Evolutionary conservation across 2,888 invertebrate genomes (phyloP).

Genomic region (Anagyrus pseudococci): DNA sequence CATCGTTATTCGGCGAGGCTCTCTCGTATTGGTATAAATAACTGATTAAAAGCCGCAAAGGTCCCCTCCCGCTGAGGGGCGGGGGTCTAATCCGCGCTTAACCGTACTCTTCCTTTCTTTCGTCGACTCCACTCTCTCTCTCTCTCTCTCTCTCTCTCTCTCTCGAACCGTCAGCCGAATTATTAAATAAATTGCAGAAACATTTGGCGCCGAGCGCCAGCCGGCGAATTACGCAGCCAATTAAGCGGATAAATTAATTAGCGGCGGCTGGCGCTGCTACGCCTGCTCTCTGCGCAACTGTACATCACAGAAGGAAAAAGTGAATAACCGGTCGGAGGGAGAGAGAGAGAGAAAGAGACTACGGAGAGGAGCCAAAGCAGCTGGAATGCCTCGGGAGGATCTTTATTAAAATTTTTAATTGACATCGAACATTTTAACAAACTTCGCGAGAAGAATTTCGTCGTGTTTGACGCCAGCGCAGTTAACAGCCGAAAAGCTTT

Average conservation of each 20-base stretch:
- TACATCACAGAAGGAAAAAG: background rate
- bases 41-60: too few species aligned
- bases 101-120: background rate
- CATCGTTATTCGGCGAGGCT: too few species aligned
- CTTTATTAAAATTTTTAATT: constrained; percentile 28
- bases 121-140: background rate
- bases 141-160: background rate
- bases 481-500: too few species aligned
- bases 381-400: background rate
- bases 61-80: background rate
- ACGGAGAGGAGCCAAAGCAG: background rate
- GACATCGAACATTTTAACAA: constrained; percentile 5
- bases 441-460: background rate
- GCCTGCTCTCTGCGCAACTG: too few species aligned
- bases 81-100: constrained; percentile 10
- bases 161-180: too few species aligned
- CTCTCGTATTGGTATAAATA: too few species aligned
- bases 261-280: constrained; percentile 1
- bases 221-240: constrained; percentile 28
- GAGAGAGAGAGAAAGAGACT: background rate
- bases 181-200: constrained; percentile 30
- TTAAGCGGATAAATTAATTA: constrained; percentile 36
- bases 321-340: too few species aligned
- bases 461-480: too few species aligned
- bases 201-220: background rate